Evolutionary conservation across 2,113 vertebrate species (phyloP), one percentile per base, ranked within the genome.

Genomic region (Catagonus wagneri): DNA sequence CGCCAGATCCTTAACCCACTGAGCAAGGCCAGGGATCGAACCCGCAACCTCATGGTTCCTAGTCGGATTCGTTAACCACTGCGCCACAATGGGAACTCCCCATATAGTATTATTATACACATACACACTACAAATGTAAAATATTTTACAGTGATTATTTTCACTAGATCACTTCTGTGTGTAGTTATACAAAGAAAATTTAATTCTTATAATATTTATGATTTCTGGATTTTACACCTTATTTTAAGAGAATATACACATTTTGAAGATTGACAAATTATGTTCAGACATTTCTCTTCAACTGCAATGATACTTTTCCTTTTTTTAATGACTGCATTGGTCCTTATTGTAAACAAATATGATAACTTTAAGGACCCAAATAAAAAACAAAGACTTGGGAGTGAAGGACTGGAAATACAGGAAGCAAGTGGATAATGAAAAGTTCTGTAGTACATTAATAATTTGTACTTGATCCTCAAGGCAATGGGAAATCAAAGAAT

Each of bases 181-280:
- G 80, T 96, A 81, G 58, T 83, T 83, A 83, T 16, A 58, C 17
- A 81, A 29, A 80, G 80, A 93, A 71, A 44, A 75, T 75, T 56
- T 56, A 78, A 63, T 29, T 76, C 44, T 84, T 69, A 75, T 34
- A 1, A 1, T 44, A 96, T 63, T 71, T 61, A 69, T 34, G 36
- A 22, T 11, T 81, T 92, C 83, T 61, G 60, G 23, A 23, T 56
- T 95, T 85, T 80, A 93, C 15, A 32, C 61, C 56, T 83, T 69
- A 93, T 54, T 79, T 89, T 74, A 85, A 25, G 25, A 85, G 13
- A 19, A 65, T 85, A 29, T 71, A 80, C 13, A 14, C 60, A 83
- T 29, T 15, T 80, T 25, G 25, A 93, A 89, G 29, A 84, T 84
- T 75, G 91, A 16, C 17, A 88, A 96, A 84, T 83, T 69, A 80